Conservation (phyloP, 2,888 invertebrate species). For the Cosmopolites sordidus region DNA sequence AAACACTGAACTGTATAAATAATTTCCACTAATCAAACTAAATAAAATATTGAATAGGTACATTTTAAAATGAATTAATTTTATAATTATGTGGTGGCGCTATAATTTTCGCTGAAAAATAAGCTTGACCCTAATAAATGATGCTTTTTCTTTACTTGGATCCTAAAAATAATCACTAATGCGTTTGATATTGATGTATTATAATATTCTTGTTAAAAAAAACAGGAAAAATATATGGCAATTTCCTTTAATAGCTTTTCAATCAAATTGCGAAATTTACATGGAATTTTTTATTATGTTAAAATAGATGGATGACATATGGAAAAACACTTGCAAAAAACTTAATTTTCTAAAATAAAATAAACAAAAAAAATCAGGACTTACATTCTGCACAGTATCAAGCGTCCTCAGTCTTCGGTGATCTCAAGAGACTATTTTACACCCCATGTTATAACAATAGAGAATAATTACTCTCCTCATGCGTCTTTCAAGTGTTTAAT, state of each 20-base stretch:
- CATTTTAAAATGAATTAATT: no score
- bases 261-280: conserved; percentile 3
- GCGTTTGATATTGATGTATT: not conserved
- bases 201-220: conserved; percentile 1
- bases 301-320: no score
- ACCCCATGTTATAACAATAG: conserved; percentile 24
- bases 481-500: conserved; percentile 20
- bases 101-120: not conserved
- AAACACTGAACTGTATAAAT: no score
- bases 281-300: not conserved
- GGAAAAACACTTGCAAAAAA: no score
- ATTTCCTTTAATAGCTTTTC: conserved; percentile 12
- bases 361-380: not conserved
- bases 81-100: no score
- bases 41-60: no score
- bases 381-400: not conserved
- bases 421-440: conserved; percentile 14
- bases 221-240: not conserved
- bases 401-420: not conserved
- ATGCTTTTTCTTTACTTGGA: conserved; percentile 1
- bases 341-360: no score
- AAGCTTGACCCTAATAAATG: not conserved
- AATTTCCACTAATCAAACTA: no score
- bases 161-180: conserved; percentile 7
- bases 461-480: conserved; percentile 19